These are phyloP conservation scores for Acrocephalus kingi DNA, from an alignment of 2,113 vertebrate species.

Conservation along the genomic window DNA sequence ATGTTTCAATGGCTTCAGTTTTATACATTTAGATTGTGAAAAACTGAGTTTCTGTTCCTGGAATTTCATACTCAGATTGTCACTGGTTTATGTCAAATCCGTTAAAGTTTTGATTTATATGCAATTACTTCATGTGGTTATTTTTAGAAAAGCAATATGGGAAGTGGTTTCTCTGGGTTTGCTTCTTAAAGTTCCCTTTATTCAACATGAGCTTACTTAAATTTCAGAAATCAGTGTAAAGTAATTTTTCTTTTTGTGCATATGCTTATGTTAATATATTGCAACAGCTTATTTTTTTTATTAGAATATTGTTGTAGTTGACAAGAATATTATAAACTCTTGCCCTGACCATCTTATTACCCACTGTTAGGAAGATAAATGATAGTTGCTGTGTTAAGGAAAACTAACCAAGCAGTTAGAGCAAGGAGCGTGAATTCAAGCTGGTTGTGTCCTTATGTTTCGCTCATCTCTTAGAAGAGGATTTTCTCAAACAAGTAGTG, in stretches of 20 bases:
- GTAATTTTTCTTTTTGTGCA: neutral
- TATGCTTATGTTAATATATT: neutral
- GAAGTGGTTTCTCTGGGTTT: neutral
- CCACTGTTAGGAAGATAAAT: neutral
- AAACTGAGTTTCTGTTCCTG: neutral
- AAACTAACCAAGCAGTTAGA: neutral
- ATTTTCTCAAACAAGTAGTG: neutral
- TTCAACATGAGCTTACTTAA: neutral
- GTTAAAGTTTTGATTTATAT: neutral
- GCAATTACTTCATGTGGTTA: neutral
- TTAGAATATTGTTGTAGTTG: neutral
- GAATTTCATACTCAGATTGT: neutral
- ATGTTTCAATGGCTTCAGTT: neutral
- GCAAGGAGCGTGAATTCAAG: neutral
- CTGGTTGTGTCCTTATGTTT: neutral
- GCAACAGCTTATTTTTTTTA: neutral
- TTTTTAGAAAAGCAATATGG: slow-evolving; percentile 11
- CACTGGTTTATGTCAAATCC: slow-evolving; percentile 8
- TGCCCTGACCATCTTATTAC: neutral
- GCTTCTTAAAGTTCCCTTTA: neutral
- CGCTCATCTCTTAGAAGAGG: neutral
- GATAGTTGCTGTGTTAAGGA: neutral
- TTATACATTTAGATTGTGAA: neutral
- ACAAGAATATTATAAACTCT: neutral
- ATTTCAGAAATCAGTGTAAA: neutral